phyloP scores from a whole-genome alignment of 1,140 invertebrate genomes.

The Lepidurus couesii region DNA sequence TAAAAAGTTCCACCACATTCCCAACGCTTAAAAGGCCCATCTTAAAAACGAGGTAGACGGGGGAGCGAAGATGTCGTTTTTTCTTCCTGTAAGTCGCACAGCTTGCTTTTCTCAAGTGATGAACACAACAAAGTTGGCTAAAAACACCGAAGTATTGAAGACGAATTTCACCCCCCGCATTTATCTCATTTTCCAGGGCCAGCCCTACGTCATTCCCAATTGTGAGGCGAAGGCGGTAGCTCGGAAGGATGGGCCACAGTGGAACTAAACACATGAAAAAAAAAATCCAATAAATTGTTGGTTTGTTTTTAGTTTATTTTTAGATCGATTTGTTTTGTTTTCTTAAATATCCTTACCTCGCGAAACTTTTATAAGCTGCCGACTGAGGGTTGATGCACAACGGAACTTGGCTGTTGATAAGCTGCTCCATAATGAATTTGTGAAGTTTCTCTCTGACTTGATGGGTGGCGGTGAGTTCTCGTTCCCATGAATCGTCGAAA shows the following conservation, averaged over 20 bases:
- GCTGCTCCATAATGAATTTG: constrained; percentile 94
- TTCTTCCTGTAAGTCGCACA: background rate
- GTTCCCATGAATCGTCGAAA: constrained; percentile 92
- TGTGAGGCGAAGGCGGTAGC: constrained; percentile 91
- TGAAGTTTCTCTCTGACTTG: constrained; percentile 98
- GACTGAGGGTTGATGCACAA: constrained; percentile 99
- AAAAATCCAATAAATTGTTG: constrained; percentile 45
- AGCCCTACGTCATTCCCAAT: constrained; percentile 71
- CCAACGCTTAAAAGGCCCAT: background rate
- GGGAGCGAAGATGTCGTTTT: background rate
- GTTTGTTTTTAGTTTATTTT: background rate
- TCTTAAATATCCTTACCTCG: constrained; percentile 49
- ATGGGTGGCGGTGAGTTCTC: constrained; percentile 81
- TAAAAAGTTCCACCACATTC: background rate
- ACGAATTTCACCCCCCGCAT: background rate
- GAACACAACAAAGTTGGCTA: constrained; percentile 18
- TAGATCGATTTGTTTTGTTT: no score
- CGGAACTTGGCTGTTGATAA: constrained; percentile 81
- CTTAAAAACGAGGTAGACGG: background rate
- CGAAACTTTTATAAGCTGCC: constrained; percentile 98
- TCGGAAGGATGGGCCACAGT: constrained; percentile 95
- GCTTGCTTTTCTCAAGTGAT: background rate
- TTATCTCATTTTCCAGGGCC: background rate
- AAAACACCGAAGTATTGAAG: background rate
- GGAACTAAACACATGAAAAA: constrained; percentile 58